phyloP scores from a whole-genome alignment of 92 coral and sea anemone genomes.

The Blastomussa wellsi region DNA sequence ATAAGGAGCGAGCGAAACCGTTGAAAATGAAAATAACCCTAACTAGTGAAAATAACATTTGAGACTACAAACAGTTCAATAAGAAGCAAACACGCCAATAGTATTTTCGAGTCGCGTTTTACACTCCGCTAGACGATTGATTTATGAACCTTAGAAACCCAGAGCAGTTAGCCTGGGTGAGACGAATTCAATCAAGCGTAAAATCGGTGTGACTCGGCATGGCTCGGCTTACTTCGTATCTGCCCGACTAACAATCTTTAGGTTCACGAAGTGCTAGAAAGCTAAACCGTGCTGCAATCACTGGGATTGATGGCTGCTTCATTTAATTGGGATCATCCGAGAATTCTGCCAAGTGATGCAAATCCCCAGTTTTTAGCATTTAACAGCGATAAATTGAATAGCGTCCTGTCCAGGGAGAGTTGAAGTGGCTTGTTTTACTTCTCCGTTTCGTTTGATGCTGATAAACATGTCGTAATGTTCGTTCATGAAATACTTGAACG shows the following conservation, averaged over 20 bases:
- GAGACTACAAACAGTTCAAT: neutral
- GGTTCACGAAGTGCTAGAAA: neutral
- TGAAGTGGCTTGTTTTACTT: constrained; percentile 55
- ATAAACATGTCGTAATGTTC: constrained; percentile 81
- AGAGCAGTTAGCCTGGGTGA: neutral
- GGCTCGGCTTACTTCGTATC: too few species aligned
- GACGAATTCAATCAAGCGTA: too few species aligned
- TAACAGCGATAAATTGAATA: constrained; percentile 60
- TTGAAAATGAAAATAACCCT: neutral
- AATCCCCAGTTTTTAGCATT: neutral
- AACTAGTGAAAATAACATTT: neutral
- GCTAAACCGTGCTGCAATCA: neutral
- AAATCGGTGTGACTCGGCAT: too few species aligned
- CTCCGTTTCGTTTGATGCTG: constrained; percentile 74
- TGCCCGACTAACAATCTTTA: too few species aligned
- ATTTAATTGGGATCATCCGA: neutral
- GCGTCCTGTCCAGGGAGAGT: constrained; percentile 87
- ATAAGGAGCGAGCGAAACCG: neutral
- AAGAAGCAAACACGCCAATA: neutral
- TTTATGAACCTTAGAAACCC: neutral
- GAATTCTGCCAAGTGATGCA: neutral
- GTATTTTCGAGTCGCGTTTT: neutral
- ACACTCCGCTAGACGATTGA: neutral
- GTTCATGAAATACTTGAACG: constrained; percentile 66
- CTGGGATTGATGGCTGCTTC: neutral